Conservation (phyloP, 2,113 vertebrate genomes). For the Elachura formosa region DNA sequence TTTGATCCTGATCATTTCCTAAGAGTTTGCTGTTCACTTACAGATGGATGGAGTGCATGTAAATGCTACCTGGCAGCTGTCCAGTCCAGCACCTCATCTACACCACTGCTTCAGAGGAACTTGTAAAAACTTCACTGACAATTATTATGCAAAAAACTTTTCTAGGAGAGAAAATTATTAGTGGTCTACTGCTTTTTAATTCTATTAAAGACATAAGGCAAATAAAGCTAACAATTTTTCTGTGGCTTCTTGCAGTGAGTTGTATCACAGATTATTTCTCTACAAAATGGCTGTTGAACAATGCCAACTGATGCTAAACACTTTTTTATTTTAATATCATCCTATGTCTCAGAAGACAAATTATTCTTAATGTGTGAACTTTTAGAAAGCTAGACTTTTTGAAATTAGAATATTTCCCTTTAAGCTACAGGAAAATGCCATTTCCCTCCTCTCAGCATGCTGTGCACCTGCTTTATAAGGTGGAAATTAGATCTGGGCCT, state of each 20-base stretch:
- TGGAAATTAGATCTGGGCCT: not conserved
- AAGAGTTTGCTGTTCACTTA: not conserved
- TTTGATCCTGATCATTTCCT: not conserved
- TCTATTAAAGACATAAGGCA: not conserved
- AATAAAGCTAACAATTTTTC: not conserved
- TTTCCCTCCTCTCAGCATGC: not conserved
- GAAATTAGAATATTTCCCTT: not conserved
- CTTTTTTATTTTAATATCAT: not conserved
- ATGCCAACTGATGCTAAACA: not conserved
- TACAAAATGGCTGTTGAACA: not conserved
- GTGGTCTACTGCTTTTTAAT: not conserved
- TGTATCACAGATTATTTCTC: not conserved
- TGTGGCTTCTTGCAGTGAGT: not conserved
- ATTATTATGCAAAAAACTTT: not conserved
- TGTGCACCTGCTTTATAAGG: not conserved
- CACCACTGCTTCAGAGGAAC: not conserved
- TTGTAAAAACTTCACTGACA: not conserved
- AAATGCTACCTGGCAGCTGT: not conserved
- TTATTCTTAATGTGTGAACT: not conserved
- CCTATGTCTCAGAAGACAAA: not conserved
- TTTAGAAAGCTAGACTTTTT: not conserved
- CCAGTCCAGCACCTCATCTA: not conserved
- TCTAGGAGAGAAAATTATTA: not conserved
- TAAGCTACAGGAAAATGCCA: not conserved
- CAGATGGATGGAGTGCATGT: not conserved